These are phyloP conservation scores for Paralvinella palmiformis DNA, from an alignment of 1,140 invertebrate genomes.

Conservation along the genomic window DNA sequence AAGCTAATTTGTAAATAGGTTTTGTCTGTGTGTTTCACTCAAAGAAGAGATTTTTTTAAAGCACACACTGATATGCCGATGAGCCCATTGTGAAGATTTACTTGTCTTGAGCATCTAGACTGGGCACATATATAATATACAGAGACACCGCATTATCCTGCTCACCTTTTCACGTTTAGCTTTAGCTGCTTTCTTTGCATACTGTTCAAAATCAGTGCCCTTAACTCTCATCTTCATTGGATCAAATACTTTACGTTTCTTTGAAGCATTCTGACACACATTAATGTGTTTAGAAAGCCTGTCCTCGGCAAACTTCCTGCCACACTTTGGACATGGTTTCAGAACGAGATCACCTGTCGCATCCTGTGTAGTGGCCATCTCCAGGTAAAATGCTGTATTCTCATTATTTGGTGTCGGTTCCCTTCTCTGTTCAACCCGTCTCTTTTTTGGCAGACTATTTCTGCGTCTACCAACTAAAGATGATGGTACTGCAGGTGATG, in stretches of 20 bases:
- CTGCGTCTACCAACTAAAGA: too few species aligned
- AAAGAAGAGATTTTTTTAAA: background rate
- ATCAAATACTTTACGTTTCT: conserved; percentile 74
- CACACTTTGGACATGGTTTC: conserved; percentile 47
- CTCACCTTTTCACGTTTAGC: conserved; percentile 13
- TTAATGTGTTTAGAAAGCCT: conserved; percentile 71
- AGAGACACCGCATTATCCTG: conserved; percentile 20
- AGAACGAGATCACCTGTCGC: conserved; percentile 24
- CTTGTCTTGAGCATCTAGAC: too few species aligned
- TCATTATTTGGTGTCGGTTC: conserved; percentile 2
- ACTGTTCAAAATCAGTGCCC: conserved; percentile 82
- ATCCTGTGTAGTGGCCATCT: conserved; percentile 12
- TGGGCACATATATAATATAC: background rate
- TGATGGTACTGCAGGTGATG: too few species aligned
- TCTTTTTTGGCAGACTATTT: too few species aligned
- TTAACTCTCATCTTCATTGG: conserved; percentile 72
- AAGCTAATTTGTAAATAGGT: too few species aligned
- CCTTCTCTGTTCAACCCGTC: too few species aligned
- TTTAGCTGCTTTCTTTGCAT: conserved; percentile 52
- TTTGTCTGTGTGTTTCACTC: background rate
- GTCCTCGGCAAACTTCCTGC: conserved; percentile 67
- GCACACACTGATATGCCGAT: background rate
- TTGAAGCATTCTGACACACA: conserved; percentile 69
- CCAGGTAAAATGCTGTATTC: background rate
- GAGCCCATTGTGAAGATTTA: background rate